These are phyloP conservation scores for Marisa cornuarietis DNA, from an alignment of 1,140 invertebrate species.

Conservation along the genomic window DNA sequence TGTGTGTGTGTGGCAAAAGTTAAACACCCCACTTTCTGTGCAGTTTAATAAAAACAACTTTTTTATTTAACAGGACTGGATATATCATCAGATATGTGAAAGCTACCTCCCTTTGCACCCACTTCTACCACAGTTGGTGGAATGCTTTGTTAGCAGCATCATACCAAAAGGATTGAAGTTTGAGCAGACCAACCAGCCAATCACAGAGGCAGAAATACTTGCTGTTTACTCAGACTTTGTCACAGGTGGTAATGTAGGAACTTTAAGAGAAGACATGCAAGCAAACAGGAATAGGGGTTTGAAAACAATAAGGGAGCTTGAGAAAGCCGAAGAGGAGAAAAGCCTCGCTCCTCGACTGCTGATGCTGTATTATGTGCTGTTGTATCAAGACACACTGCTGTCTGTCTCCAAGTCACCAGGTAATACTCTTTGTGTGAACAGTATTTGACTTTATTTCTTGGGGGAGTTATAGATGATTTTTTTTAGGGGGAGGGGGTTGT, in stretches of 20 bases:
- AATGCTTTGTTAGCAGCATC: slow-evolving; percentile 95
- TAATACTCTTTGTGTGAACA: neutral
- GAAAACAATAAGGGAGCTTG: slow-evolving; percentile 8
- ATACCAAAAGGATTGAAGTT: slow-evolving; percentile 73
- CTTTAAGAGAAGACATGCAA: slow-evolving; percentile 54
- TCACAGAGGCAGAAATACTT: slow-evolving; percentile 89
- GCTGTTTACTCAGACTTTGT: slow-evolving; percentile 71
- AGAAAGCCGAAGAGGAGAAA: slow-evolving; percentile 20
- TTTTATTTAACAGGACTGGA: slow-evolving; percentile 76
- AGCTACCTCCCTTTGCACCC: slow-evolving; percentile 89
- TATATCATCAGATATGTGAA: slow-evolving; percentile 90
- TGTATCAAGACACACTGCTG: slow-evolving; percentile 91
- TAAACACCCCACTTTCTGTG: neutral
- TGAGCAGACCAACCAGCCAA: slow-evolving; percentile 88
- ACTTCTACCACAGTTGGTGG: slow-evolving; percentile 90
- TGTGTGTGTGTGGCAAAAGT: too few relatives aligned
- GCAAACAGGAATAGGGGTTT: slow-evolving; percentile 63
- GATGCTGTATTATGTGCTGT: slow-evolving; percentile 89
- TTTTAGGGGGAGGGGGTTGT: too few relatives aligned
- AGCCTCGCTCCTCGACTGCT: slow-evolving; percentile 87
- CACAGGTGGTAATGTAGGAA: neutral
- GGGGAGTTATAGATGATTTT: too few relatives aligned
- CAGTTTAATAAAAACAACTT: neutral
- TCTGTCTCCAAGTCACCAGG: slow-evolving; percentile 53
- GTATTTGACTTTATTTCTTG: too few relatives aligned